Percentiles rank a stretch among this genome's conserved stretches.
These are phyloP conservation scores for Pyrgus malvae DNA, from an alignment of 2,888 invertebrate species.

Conservation along the genomic window DNA sequence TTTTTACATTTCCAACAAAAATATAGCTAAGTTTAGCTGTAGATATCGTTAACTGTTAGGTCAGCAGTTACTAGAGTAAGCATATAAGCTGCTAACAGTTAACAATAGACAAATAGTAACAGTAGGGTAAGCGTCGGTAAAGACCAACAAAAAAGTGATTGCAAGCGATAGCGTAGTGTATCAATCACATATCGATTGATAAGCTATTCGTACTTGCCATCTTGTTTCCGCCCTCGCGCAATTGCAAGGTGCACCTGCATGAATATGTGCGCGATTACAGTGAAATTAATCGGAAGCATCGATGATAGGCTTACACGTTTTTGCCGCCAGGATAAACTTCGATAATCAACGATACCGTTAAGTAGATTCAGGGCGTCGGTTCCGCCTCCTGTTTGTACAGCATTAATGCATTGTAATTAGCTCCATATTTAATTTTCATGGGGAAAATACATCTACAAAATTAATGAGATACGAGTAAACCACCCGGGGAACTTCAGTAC, in stretches of 20 bases:
- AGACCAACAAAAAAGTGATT: neutral
- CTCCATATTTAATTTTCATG: constrained; percentile 16
- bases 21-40: too few species aligned
- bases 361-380: constrained; percentile 57
- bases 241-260: constrained; percentile 10
- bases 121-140: too few species aligned
- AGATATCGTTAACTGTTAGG: too few species aligned
- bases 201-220: constrained; percentile 13
- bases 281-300: constrained; percentile 63
- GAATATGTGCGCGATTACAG: constrained; percentile 3
- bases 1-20: too few species aligned
- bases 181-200: constrained; percentile 7
- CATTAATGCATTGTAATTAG: constrained; percentile 25
- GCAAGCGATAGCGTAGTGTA: too few species aligned
- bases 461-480: neutral
- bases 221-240: constrained; percentile 11
- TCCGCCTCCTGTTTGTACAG: constrained; percentile 41
- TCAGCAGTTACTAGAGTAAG: too few species aligned
- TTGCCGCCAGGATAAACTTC: constrained; percentile 65
- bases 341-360: constrained; percentile 58
- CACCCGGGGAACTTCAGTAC: constrained; percentile 17
- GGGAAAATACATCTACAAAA: neutral
- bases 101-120: too few species aligned
- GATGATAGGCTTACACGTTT: constrained; percentile 60
- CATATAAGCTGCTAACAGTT: too few species aligned